Evolutionary conservation across 2,797 vertebrate genomes (phyloP).

Genomic region (Lates japonicus): DNA sequence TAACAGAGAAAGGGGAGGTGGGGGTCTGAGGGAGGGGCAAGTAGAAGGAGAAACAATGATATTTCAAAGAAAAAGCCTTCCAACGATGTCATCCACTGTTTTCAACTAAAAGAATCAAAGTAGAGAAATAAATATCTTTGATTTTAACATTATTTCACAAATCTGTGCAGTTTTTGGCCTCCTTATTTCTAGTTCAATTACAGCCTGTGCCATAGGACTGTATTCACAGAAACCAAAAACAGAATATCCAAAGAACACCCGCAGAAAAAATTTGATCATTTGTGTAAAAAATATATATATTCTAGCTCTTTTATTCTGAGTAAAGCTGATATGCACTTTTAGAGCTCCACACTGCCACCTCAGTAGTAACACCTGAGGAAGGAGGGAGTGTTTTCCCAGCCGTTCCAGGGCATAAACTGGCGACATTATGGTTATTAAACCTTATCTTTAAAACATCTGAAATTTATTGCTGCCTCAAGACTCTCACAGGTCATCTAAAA

Average conservation of each 20-base stretch:
- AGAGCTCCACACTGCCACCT: neutral
- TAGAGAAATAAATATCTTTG: neutral
- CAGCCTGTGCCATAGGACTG: neutral
- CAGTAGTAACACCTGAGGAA: conserved; percentile 3
- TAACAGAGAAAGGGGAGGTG: conserved; percentile 24
- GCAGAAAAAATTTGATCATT: neutral
- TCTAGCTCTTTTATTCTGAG: neutral
- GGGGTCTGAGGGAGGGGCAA: neutral
- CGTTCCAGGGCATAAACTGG: conserved; percentile 20
- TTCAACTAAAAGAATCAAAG: conserved; percentile 21
- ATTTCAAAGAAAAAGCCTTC: conserved; percentile 40
- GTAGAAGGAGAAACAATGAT: neutral
- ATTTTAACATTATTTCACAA: conserved; percentile 25
- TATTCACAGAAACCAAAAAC: neutral
- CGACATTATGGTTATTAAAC: neutral
- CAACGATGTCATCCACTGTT: conserved; percentile 13
- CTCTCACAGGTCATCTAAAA: neutral
- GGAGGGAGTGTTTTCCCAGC: neutral
- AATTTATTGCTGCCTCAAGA: conserved; percentile 20
- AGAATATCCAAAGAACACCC: neutral
- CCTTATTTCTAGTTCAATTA: conserved; percentile 15
- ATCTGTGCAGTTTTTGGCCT: neutral
- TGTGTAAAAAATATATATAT: neutral
- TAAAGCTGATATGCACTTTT: neutral
- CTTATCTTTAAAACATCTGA: neutral